Evolutionary conservation across 2,113 vertebrate species (phyloP), one percentile per base, ranked within the genome.

Genomic region (Lipophrys pholis): DNA sequence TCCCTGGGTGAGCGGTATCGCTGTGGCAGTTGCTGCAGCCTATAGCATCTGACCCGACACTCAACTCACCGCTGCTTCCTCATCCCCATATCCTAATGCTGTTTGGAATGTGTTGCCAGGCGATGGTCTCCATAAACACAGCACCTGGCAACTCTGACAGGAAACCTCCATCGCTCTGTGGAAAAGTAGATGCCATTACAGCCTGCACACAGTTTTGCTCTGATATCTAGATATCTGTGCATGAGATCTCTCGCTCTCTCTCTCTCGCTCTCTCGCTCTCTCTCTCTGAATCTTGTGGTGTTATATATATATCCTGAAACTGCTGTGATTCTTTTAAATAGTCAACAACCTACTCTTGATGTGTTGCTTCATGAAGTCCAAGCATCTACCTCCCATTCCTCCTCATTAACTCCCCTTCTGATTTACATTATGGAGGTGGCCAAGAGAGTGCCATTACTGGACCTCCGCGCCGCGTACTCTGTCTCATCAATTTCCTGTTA

Each of bases 401-500:
- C 61, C 57, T 85, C 73, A 80, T 91, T 87, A 89, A 80, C 84
- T 77, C 73, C 16, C 63, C 40, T 61, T 78, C 69, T 81, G 54
- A 87, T 91, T 87, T 87, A 83, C 85, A 76, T 80, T 58, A 70
- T 64, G 73, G 57, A 72, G 69, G 63, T 70, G 79, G 80, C 87
- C 77, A 86, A 89, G 85, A 77, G 87, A 84, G 86, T 84, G 89
- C 79, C 85, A 88, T 87, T 90, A 89, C 81, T 61, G 76, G 82
- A 79, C 84, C 70, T 70, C 85, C 66, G 48, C 9, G 46, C 82
- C 84, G 82, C 89, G 81, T 83, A 79, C 84, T 82, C 85, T 69
- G 69, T 83, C 88, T 88, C 91, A 92, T 94, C 93, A 93, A 94
- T 94, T 92, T 92, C 90, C 91, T 93, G 93, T 94, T 94, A 94